A percentile compares a stretch with the other conserved stretches of the same genome.
Conservation (phyloP, 1,140 invertebrate genomes). For the Drosophila equinoxialis region DNA sequence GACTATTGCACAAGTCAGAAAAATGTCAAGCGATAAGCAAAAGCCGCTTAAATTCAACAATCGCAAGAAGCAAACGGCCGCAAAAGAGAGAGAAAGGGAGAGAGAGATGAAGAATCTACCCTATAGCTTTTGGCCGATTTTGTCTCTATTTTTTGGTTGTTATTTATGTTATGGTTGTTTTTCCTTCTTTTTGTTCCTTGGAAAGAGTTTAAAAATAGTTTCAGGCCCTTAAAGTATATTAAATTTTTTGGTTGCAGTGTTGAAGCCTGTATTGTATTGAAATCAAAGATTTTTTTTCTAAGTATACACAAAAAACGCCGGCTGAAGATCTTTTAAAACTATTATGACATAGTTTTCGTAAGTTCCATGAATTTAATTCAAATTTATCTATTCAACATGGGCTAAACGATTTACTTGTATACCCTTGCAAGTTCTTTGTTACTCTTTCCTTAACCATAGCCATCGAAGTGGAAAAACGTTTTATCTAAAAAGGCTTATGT, state of each 20-base stretch:
- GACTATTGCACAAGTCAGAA: slow-evolving; percentile 45
- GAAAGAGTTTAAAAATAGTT: neutral
- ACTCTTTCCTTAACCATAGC: too few relatives aligned
- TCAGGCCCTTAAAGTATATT: neutral
- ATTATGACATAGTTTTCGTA: too few relatives aligned
- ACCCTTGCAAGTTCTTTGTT: too few relatives aligned
- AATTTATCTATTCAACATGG: too few relatives aligned
- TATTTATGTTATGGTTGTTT: neutral
- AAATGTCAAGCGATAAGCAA: slow-evolving; percentile 64
- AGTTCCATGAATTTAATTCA: too few relatives aligned
- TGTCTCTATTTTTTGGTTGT: neutral
- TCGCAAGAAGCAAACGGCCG: slow-evolving; percentile 10
- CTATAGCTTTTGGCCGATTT: neutral
- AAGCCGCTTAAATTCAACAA: slow-evolving; percentile 58
- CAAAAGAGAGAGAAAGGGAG: neutral
- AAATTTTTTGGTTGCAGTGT: neutral
- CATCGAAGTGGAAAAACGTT: too few relatives aligned
- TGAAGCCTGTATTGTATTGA: neutral
- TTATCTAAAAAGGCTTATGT: too few relatives aligned
- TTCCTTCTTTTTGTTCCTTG: neutral
- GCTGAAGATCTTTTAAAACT: too few relatives aligned
- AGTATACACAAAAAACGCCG: too few relatives aligned
- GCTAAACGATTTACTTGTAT: too few relatives aligned
- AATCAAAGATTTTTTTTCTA: too few relatives aligned
- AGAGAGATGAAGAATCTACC: neutral